Evolutionary conservation across 2,888 invertebrate genomes (phyloP).

Genomic region (Nephrotoma appendiculata): DNA sequence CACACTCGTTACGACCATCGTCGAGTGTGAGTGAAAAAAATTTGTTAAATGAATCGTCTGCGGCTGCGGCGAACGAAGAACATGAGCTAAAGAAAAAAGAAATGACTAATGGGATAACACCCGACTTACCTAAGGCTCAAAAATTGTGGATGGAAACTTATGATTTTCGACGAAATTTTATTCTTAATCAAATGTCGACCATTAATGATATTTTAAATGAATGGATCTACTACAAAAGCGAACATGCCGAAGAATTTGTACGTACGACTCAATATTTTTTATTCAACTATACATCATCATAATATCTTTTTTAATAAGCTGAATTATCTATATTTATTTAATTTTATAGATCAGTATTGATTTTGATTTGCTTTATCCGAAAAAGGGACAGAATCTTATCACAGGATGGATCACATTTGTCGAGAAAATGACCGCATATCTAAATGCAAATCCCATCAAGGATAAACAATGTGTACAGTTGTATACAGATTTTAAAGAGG

Average conservation of each 20-base stretch:
- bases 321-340: neutral
- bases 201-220: conserved; percentile 1
- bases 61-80: neutral
- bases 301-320: too few relatives aligned
- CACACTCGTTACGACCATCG: neutral
- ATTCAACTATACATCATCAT: neutral
- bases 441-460: neutral
- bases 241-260: neutral
- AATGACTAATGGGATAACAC: neutral
- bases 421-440: neutral
- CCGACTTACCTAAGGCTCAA: neutral
- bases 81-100: neutral
- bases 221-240: neutral
- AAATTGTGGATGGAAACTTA: neutral
- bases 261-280: neutral
- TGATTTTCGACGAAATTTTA: neutral
- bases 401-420: neutral
- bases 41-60: neutral
- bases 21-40: neutral
- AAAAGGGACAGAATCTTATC: neutral
- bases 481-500: neutral
- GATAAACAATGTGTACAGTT: neutral
- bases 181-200: neutral
- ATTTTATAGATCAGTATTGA: neutral
- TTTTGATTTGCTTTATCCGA: neutral